phyloP scores from a whole-genome alignment of 2,888 invertebrate genomes.

The Drosophila subsilvestris region DNA sequence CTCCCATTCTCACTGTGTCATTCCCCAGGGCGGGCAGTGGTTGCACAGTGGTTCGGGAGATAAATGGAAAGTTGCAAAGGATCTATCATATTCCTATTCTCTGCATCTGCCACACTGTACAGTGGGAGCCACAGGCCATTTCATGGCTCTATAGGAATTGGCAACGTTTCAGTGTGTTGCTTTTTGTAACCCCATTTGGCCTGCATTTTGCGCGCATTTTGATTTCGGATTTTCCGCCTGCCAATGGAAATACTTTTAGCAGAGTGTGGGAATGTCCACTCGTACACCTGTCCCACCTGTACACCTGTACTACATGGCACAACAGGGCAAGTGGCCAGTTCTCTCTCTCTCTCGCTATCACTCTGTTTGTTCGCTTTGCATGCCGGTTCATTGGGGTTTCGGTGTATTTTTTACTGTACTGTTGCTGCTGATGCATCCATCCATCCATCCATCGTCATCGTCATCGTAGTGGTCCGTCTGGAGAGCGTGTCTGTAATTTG shows the following conservation, averaged over 20 bases:
- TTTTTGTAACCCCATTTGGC: constrained; percentile 74
- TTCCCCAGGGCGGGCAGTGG: constrained; percentile 12
- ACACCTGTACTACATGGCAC: neutral
- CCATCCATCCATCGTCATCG: neutral
- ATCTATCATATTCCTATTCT: neutral
- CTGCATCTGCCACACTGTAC: constrained; percentile 18
- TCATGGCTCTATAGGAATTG: constrained; percentile 56
- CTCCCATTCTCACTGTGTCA: neutral
- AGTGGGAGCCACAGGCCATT: neutral
- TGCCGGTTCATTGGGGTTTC: neutral
- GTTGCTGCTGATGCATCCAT: neutral
- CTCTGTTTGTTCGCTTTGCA: neutral
- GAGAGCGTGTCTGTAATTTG: constrained; percentile 55
- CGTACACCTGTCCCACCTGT: neutral
- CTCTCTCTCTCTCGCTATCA: neutral
- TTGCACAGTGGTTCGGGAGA: constrained; percentile 17
- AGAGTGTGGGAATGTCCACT: neutral
- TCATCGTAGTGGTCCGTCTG: constrained; percentile 46
- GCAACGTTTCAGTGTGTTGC: constrained; percentile 38
- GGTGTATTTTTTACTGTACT: neutral
- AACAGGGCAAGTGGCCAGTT: neutral
- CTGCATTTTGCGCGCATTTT: constrained; percentile 76
- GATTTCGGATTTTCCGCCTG: constrained; percentile 59
- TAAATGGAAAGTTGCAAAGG: neutral
- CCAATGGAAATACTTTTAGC: constrained; percentile 1